Evolutionary conservation across 2,888 invertebrate species (phyloP), one percentile per base, ranked within the genome.

Genomic region (Hypena proboscidalis): DNA sequence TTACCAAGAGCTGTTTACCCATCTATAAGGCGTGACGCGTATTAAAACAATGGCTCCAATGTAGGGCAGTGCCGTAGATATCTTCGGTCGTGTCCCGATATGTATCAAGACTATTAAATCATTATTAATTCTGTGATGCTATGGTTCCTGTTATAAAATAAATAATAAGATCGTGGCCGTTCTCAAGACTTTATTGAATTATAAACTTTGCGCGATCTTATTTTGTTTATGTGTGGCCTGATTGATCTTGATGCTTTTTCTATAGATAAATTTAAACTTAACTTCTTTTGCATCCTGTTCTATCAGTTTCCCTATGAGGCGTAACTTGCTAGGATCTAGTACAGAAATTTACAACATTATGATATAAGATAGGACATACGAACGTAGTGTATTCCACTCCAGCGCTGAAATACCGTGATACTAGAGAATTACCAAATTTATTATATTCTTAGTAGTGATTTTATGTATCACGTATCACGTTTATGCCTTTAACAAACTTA

Each of bases 111-210:
- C 54, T 47, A 53, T 59, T 54, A 62, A 59, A 56, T 70, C 69
- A 70, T 70, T 73, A 74, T 71, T n/a, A n/a, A 66, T 67, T 60
- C 58, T 54, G 35, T 50, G 44, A 57, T 56, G 39, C 58, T 65
- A 58, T 52, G 54, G 58, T 48, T 56, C 48, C 53, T 54, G 53
- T 58, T 70, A 62, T 62, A 70, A 67, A 69, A 75, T 76, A 78
- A 78, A 77, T 76, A 77, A 67, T 70, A 60, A 58, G 48, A 45
- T 70, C 74, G 76, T 75, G 75, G 47, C 66, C 39, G 59, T 61
- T 68, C 63, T 44, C 61, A 60, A 59, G 65, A 66, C 68, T 70
- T 76, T 79, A 78, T 77, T 77, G 77, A 77, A 78, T 78, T 77
- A 78, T 69, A 75, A 73, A 70, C 66, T 72, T 66, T 38, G 74